Base-by-base conservation (phyloP, 2,888 invertebrate species). In the Sisyra terminalis region DNA sequence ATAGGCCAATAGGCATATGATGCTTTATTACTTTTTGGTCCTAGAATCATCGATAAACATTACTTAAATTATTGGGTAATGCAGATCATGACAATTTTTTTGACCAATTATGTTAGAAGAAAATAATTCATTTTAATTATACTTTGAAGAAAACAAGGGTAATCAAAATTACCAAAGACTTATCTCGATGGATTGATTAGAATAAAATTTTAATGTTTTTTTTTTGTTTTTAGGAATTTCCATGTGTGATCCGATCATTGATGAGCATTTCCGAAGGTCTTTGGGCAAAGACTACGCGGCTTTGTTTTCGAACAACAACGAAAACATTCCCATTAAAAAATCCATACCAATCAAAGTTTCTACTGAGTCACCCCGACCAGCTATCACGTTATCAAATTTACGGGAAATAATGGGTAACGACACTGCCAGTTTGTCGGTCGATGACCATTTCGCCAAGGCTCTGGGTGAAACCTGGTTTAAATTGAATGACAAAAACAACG, bases 211-310 rank as follows among this genome's bases (percentile, higher is more conserved):
- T 32, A 42, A 38, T 37, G 15, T 14, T 40, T 42, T 40, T 39
- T 43, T 46, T 45, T 40, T 38, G 34, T 44, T 57, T 55, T 24
- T 63, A 79, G 80, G 78, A 54, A 73, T 77, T 58, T 77, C 79
- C 10, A 77, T 79, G 71, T 83, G 86, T 63, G 90, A 90, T 62
- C 86, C 87, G 9, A 87, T 86, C 44, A 90, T 93, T 55, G 93
- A 94, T 64, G 94, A 94, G 59, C 93, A 94, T 64, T 94, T 94
- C 65, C 73, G 92, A 44, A 77, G 92, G 47, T 92, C 92, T 1
- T 70, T 94, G 48, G 92, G 92, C 44, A 78, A 81, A 51, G 77
- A 84, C 58, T 83, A 83, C 65, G 73, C 77, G 61, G 72, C 70
- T 46, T 63, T 83, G 39, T 78, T 79, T 58, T 71, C 72, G 52